Percentiles rank a stretch among this genome's conserved stretches.
Conservation (phyloP, 23 tunicate genomes). For the Aplidium turbinatum region DNA sequence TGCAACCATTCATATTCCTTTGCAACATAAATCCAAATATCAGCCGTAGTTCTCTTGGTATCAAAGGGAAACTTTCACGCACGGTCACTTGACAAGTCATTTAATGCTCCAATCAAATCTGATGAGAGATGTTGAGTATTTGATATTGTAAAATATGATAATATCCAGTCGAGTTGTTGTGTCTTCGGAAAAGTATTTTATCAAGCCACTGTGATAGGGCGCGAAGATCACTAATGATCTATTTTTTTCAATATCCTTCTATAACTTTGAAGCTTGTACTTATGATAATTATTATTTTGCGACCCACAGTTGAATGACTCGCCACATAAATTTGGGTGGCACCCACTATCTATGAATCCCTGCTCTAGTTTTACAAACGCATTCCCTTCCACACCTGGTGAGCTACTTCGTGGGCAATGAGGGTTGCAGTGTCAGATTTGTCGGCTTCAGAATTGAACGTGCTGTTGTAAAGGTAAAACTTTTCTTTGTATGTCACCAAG, state of each 20-base stretch:
- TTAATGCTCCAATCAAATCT: slow-evolving; percentile 38
- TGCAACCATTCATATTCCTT: too few species aligned
- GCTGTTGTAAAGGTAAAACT: slow-evolving; percentile 32
- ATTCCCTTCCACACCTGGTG: slow-evolving; percentile 79
- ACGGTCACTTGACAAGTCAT: slow-evolving; percentile 47
- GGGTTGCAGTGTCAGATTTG: slow-evolving; percentile 45
- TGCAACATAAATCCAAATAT: slow-evolving; percentile 38
- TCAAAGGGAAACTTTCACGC: slow-evolving; percentile 17
- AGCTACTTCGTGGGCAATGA: slow-evolving; percentile 61
- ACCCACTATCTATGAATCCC: too few species aligned
- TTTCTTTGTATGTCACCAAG: slow-evolving; percentile 54
- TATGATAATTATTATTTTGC: too few species aligned
- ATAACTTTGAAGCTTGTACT: too few species aligned
- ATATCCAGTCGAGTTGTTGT: slow-evolving; percentile 41
- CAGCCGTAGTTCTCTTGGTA: slow-evolving; percentile 35
- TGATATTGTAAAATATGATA: slow-evolving; percentile 31
- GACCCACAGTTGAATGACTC: too few species aligned
- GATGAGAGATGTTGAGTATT: slow-evolving; percentile 20
- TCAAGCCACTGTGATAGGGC: slow-evolving; percentile 26
- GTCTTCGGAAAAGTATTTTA: slow-evolving; percentile 15
- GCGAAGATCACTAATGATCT: background rate
- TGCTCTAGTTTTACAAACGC: too few species aligned
- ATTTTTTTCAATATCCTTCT: too few species aligned
- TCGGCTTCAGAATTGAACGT: slow-evolving; percentile 32
- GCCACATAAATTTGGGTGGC: too few species aligned